Conservation (phyloP, 2,888 invertebrate genomes). For the Oscheius sp. region DNA sequence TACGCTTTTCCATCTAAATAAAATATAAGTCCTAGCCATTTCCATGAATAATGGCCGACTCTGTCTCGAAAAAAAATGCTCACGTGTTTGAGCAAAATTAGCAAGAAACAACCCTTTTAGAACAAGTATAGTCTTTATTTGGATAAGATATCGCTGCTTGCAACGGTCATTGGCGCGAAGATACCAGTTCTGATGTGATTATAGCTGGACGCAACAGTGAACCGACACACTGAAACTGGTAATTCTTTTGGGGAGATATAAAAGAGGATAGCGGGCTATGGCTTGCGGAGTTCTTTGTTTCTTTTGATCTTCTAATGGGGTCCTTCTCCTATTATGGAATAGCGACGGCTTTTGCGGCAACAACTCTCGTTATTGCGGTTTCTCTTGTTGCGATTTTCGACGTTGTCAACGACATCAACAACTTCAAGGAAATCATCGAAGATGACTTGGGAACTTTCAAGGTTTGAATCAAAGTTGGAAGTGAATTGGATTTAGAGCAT, state of each 20-base stretch:
- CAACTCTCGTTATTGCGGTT: background rate
- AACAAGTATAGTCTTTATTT: too few relatives aligned
- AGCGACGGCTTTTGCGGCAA: constrained; percentile 1
- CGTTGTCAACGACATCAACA: constrained; percentile 33
- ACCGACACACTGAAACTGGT: background rate
- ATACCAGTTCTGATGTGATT: background rate
- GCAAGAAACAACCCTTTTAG: too few relatives aligned
- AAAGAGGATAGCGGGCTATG: background rate
- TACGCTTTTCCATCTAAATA: too few relatives aligned
- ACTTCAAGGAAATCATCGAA: constrained; percentile 32
- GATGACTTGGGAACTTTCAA: constrained; percentile 45
- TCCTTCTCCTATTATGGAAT: background rate
- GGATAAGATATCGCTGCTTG: background rate
- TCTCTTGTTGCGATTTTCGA: constrained; percentile 21
- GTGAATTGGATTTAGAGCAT: constrained; percentile 18
- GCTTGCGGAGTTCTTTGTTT: too few relatives aligned
- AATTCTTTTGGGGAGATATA: background rate
- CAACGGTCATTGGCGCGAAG: background rate
- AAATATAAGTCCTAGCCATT: too few relatives aligned
- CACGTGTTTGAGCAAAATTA: too few relatives aligned
- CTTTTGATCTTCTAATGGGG: constrained; percentile 10
- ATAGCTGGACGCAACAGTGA: background rate
- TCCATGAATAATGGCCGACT: too few relatives aligned
- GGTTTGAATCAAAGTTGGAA: constrained; percentile 6
- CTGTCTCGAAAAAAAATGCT: too few relatives aligned